Evolutionary conservation across 1,140 invertebrate genomes (phyloP).

Genomic region (Ylistrum balloti): DNA sequence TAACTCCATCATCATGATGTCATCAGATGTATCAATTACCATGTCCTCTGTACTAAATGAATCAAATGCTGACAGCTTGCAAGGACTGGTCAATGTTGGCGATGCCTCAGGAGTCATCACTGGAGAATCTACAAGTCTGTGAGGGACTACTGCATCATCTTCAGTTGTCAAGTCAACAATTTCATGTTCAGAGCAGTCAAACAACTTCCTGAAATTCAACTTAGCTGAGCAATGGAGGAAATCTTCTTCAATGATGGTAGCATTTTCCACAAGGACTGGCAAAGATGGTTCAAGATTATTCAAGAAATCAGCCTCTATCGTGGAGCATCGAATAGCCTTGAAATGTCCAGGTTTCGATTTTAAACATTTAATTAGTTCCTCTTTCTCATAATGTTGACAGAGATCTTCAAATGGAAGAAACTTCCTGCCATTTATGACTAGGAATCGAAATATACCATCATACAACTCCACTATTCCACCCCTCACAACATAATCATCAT

Average conservation of each 20-base stretch:
- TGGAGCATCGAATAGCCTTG: constrained; percentile 38
- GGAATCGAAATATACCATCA: constrained; percentile 47
- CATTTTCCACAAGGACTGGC: constrained; percentile 42
- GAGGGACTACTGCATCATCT: neutral
- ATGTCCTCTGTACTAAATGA: neutral
- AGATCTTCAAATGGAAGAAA: constrained; percentile 47
- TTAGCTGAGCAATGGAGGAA: constrained; percentile 26
- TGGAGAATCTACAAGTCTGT: neutral
- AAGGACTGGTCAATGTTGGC: neutral
- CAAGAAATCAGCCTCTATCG: constrained; percentile 46
- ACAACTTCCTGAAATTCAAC: constrained; percentile 20
- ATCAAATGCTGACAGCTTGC: neutral
- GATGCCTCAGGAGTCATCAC: neutral
- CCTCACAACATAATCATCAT: constrained; percentile 32
- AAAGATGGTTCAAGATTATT: constrained; percentile 48
- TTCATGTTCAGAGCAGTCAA: neutral
- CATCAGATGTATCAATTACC: neutral
- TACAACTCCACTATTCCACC: constrained; percentile 48
- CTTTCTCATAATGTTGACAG: constrained; percentile 45
- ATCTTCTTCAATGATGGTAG: constrained; percentile 50
- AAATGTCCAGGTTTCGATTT: constrained; percentile 2
- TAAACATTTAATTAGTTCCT: constrained; percentile 47
- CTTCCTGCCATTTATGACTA: constrained; percentile 49
- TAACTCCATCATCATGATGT: neutral
- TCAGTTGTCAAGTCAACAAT: constrained; percentile 6